Percentiles rank a stretch among this genome's conserved stretches.
phyloP scores from a whole-genome alignment of 2,113 vertebrate genomes.

The Trichomycterus rosablanca region DNA sequence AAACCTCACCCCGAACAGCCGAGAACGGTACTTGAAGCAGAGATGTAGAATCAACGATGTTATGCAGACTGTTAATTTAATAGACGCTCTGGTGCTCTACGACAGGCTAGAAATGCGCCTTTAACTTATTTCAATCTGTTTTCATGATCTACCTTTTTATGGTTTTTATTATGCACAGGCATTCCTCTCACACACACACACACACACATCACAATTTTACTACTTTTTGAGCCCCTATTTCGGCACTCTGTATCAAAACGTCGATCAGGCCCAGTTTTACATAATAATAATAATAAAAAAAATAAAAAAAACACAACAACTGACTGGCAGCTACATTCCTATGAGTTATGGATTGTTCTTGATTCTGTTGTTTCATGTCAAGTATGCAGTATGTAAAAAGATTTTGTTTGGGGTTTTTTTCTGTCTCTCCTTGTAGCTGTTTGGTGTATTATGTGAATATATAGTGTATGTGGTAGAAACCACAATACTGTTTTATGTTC shows the following conservation, averaged over 20 bases:
- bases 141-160: conserved; percentile 42
- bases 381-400: conserved; percentile 80
- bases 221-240: neutral
- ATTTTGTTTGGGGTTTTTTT: conserved; percentile 75
- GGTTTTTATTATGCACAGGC: conserved; percentile 42
- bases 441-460: conserved; percentile 81
- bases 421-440: conserved; percentile 78
- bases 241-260: neutral
- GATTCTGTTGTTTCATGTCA: conserved; percentile 69
- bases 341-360: conserved; percentile 69
- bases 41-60: conserved; percentile 43
- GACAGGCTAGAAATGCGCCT: conserved; percentile 20
- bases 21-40: conserved; percentile 63
- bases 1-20: conserved; percentile 45
- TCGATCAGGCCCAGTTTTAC: conserved; percentile 16
- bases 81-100: conserved; percentile 50
- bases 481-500: conserved; percentile 82
- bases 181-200: conserved; percentile 43
- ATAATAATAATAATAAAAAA: conserved; percentile 24
- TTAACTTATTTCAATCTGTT: neutral
- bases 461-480: conserved; percentile 76
- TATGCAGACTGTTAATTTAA: conserved; percentile 62
- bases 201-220: conserved; percentile 19
- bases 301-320: conserved; percentile 45
- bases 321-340: conserved; percentile 78